Percentiles rank a stretch among this genome's conserved stretches.
Conservation (phyloP, 2,888 invertebrate genomes). For the Pachycephus smyrnensis region DNA sequence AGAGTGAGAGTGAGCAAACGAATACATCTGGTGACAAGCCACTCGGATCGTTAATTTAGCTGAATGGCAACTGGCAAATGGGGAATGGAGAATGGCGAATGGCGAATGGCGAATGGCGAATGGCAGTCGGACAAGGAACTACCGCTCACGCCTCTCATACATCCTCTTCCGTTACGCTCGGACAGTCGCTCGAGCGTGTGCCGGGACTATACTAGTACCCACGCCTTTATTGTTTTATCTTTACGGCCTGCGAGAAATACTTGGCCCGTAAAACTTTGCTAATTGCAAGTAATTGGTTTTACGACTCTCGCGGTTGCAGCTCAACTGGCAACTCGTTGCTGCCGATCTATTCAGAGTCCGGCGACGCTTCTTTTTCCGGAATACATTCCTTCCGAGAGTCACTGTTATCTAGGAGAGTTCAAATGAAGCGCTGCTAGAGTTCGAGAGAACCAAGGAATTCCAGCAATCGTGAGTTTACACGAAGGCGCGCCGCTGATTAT, state of each 20-base stretch:
- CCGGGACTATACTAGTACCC: neutral
- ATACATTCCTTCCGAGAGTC: no score
- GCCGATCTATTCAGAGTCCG: no score
- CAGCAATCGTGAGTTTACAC: no score
- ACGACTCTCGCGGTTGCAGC: slow-evolving; percentile 13
- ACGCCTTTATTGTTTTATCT: slow-evolving; percentile 33
- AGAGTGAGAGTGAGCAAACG: no score
- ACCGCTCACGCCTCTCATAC: slow-evolving; percentile 1
- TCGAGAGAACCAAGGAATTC: no score
- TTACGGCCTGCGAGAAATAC: slow-evolving; percentile 26
- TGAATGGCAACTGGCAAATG: slow-evolving; percentile 32
- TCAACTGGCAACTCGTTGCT: no score
- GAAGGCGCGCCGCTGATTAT: no score
- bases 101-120: slow-evolving; percentile 14
- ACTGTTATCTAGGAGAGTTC: no score
- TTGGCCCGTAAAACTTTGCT: slow-evolving; percentile 26
- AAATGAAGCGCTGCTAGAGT: no score
- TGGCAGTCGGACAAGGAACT: slow-evolving; percentile 13
- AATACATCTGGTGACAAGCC: slow-evolving; percentile 7
- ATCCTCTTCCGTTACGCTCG: slow-evolving; percentile 1
- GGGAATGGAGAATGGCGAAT: no score
- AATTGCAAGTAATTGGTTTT: slow-evolving; percentile 32
- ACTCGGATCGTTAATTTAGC: slow-evolving; percentile 29
- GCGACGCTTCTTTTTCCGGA: no score
- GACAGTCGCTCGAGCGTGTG: neutral